Conservation (phyloP, 1,140 invertebrate genomes). For the Myzus persicae region DNA sequence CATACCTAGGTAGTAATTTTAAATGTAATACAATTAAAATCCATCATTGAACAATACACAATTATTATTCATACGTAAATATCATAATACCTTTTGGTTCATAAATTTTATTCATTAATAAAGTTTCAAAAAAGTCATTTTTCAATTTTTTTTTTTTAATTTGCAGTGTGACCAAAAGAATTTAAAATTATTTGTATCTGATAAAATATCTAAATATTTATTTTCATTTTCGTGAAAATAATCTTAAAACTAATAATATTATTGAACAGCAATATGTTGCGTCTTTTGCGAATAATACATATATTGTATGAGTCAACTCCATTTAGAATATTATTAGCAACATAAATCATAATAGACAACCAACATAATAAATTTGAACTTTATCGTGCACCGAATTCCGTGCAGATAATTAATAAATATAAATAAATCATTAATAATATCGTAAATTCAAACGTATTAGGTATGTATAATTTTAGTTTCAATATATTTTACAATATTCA, state of each 20-base stretch:
- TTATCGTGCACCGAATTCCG: background rate
- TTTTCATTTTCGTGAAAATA: background rate
- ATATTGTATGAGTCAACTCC: background rate
- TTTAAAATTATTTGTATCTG: background rate
- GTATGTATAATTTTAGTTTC: background rate
- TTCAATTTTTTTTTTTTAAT: background rate
- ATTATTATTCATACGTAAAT: background rate
- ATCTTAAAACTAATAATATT: background rate
- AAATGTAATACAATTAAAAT: background rate
- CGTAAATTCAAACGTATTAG: background rate
- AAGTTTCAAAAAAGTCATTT: accelerated
- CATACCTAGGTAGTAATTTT: background rate
- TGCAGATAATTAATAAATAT: background rate
- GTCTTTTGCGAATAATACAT: background rate
- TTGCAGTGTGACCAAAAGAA: background rate
- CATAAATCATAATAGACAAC: background rate
- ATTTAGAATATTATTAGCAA: background rate
- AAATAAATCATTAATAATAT: background rate
- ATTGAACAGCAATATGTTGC: background rate
- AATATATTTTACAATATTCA: background rate
- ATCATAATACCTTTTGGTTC: background rate
- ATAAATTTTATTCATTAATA: background rate
- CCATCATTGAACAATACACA: background rate
- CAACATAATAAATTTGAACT: background rate
- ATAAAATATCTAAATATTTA: background rate